Evolutionary conservation across 1,140 invertebrate species (phyloP), one percentile per base, ranked within the genome.

Genomic region (Stenopsyche tienmushanensis): DNA sequence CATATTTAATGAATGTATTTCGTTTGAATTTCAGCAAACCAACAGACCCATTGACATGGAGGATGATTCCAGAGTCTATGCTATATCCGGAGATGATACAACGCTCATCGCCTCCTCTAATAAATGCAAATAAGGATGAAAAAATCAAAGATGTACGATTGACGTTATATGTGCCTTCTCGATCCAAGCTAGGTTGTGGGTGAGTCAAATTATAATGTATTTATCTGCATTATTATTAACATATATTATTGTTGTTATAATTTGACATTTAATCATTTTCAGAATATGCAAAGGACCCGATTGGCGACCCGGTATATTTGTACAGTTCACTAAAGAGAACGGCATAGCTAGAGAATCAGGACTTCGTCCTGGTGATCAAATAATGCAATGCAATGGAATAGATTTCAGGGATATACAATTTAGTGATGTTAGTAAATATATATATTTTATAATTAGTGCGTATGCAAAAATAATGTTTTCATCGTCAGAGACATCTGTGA

Each of bases 271-370:
- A n/a, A 34, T 17, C 3, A 15, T 9, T 59, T 81, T 20, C 74
- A 89, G 87, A 71, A 90, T 91, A 39, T 91, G 90, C 74, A 93
- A 93, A 81, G 92, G 92, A 1, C 91, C 92, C 3, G 83, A 88
- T 57, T 90, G 91, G 84, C 88, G 88, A 72, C 90, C 90, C 0
- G 93, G 93, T 9, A 93, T 95, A 62, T 95, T 91, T 74, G 86
- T 95, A 7, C 90, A 97, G 82, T 93, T 92, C 69, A 94, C 94
- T n/a, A 89, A 92, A 76, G 90, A 92, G 70, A 89, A 88, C 1
- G 93, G 94, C 24, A 86, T 96, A 53, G 94, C 94, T 0, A 80
- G 90, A 55, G 90, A 93, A 67, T 90, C 91, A 1, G 94, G 94
- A 0, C 77, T 98, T 8, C 84, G 92, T 74, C 90, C 92, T 0